phyloP scores from a whole-genome alignment of 2,888 invertebrate species.

The Cheilosia vulpina region DNA sequence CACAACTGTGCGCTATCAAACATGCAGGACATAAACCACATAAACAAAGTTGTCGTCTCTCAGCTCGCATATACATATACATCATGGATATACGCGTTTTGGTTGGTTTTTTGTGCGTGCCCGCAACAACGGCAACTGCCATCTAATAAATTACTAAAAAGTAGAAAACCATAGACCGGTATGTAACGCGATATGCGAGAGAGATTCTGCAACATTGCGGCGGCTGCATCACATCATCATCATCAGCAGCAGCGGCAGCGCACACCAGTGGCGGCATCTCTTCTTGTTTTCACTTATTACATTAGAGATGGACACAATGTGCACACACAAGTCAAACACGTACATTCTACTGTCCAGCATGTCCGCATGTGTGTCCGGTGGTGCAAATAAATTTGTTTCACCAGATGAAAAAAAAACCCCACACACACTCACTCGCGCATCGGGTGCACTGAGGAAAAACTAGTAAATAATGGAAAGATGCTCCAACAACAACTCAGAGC shows the following conservation, averaged over 20 bases:
- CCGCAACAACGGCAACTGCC: slow-evolving; percentile 63
- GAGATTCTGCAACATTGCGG: slow-evolving; percentile 58
- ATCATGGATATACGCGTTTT: not conserved
- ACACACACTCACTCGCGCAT: not conserved
- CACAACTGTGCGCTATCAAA: slow-evolving; percentile 13
- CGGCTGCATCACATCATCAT: slow-evolving; percentile 50
- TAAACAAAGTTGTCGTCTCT: slow-evolving; percentile 55
- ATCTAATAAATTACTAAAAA: slow-evolving; percentile 69
- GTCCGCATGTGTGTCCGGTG: slow-evolving; percentile 16
- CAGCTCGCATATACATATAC: not conserved
- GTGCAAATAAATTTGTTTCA: slow-evolving; percentile 70
- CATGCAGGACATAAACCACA: slow-evolving; percentile 64
- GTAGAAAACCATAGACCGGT: slow-evolving; percentile 64
- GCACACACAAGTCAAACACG: slow-evolving; percentile 45
- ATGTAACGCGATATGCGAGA: slow-evolving; percentile 63
- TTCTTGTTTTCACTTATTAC: slow-evolving; percentile 66
- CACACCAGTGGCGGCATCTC: slow-evolving; percentile 60
- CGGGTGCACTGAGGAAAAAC: slow-evolving; percentile 35
- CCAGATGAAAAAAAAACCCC: not conserved
- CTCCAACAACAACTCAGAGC: slow-evolving; percentile 42
- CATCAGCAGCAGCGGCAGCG: slow-evolving; percentile 38
- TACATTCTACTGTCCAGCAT: slow-evolving; percentile 29
- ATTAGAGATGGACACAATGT: slow-evolving; percentile 60
- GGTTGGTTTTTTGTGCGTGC: slow-evolving; percentile 42
- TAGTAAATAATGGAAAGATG: slow-evolving; percentile 68